Base-by-base conservation (phyloP, 2,113 vertebrate species). In the Bufo gargarizans region DNA sequence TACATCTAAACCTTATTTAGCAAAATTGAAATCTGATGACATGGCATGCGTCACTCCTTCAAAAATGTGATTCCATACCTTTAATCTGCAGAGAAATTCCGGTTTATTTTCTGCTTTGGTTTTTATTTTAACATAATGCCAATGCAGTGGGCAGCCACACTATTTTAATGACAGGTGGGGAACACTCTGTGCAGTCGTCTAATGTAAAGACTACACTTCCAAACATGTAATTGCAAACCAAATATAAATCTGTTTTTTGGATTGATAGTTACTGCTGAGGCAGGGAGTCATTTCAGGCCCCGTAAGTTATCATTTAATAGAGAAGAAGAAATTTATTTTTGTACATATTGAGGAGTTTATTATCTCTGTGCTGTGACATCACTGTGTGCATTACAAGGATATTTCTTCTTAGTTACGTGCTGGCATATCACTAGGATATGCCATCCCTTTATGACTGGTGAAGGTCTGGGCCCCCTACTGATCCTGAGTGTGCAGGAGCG, bases 171-270 rank as follows among this genome's bases (percentile, higher is more conserved):
- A 88, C 43, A 0, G 33, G 33, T 76, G 80, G 80, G 80, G 53
- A 76, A 4, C 45, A 14, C 80, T 83, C 63, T 43, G 63, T 77
- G 58, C 59, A 77, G 53, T 59, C 20, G 53, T 88, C 63, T 83
- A 83, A 83, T 88, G 79, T 88, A 88, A 83, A 83, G 87, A 77
- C 58, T 83, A 43, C 14, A 13, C 65, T 76, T 76, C 47, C 43
- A 63, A 88, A 74, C 87, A 82, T 82, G n/a, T 88, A 84, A 88
- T 88, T 88, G 80, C 33, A 63, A 77, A 61, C 80, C 77, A 88
- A 88, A 88, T 83, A 88, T 88, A 83, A 88, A 76, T 12, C 87
- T 55, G 58, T 80, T 79, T 33, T 55, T 13, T 55, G 76, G 85
- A 82, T 45, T 82, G 82, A 63, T 88, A 88, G 80, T 82, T 49